Percentiles rank a stretch among this genome's conserved stretches.
phyloP scores from a whole-genome alignment of 2,888 invertebrate species.

The Petrolisthes cinctipes region DNA sequence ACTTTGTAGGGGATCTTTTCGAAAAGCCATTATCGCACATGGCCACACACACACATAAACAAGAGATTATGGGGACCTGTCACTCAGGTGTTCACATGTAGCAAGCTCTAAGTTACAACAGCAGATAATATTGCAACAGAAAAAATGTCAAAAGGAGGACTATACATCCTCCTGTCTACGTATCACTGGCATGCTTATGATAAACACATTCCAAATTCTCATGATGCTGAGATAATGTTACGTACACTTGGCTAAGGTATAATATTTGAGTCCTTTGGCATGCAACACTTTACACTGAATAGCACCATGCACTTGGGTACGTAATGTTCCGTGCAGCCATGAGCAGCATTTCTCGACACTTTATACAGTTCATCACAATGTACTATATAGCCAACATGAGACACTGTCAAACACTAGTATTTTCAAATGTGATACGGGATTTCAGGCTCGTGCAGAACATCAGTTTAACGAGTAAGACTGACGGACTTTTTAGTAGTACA shows the following conservation, averaged over 20 bases:
- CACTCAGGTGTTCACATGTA: background rate
- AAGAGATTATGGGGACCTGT: background rate
- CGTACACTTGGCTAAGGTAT: no score
- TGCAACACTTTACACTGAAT: background rate
- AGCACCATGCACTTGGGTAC: background rate
- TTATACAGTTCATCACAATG: background rate
- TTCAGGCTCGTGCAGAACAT: background rate
- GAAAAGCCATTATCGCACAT: conserved; percentile 1
- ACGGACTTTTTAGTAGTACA: no score
- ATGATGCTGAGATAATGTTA: no score
- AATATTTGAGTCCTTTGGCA: background rate
- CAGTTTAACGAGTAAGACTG: background rate
- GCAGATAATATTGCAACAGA: no score
- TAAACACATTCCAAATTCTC: no score
- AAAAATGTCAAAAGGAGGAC: no score
- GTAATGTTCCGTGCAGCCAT: background rate
- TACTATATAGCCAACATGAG: background rate
- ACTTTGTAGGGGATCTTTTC: background rate
- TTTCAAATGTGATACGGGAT: background rate
- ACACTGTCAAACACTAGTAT: background rate
- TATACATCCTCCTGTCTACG: no score
- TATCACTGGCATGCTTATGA: no score
- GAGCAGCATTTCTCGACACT: background rate
- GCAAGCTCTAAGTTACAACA: background rate
- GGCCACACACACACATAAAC: background rate